These are phyloP conservation scores for Leucosticte australis DNA, from an alignment of 2,113 vertebrate genomes.

Conservation along the genomic window DNA sequence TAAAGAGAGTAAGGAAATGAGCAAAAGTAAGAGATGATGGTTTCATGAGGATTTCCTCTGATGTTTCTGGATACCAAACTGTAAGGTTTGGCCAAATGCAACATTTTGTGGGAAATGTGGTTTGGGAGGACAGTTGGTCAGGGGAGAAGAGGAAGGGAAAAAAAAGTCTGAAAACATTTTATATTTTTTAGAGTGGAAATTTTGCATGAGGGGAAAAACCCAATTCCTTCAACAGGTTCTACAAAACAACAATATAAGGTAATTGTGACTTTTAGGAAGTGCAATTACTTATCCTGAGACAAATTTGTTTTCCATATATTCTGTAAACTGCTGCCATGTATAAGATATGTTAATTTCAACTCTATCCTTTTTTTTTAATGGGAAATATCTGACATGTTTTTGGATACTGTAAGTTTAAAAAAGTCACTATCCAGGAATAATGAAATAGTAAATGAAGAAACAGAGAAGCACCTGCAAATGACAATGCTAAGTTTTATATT, in stretches of 20 bases:
- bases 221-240: background rate
- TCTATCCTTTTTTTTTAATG: background rate
- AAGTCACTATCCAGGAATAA: background rate
- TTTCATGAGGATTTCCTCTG: background rate
- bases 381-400: background rate
- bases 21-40: background rate
- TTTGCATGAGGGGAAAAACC: background rate
- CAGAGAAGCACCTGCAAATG: background rate
- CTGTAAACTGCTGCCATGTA: background rate
- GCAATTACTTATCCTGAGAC: background rate
- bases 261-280: background rate
- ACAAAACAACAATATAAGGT: background rate
- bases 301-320: background rate
- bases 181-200: background rate
- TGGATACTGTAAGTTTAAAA: background rate
- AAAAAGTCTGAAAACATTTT: background rate
- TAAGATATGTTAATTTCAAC: background rate
- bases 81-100: background rate
- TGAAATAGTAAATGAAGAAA: background rate
- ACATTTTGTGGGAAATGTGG: background rate
- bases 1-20: background rate
- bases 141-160: background rate
- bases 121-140: background rate
- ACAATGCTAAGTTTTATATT: background rate
- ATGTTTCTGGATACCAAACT: background rate